These are phyloP conservation scores for Meta bourneti DNA, from an alignment of 2,888 invertebrate species.

Conservation along the genomic window DNA sequence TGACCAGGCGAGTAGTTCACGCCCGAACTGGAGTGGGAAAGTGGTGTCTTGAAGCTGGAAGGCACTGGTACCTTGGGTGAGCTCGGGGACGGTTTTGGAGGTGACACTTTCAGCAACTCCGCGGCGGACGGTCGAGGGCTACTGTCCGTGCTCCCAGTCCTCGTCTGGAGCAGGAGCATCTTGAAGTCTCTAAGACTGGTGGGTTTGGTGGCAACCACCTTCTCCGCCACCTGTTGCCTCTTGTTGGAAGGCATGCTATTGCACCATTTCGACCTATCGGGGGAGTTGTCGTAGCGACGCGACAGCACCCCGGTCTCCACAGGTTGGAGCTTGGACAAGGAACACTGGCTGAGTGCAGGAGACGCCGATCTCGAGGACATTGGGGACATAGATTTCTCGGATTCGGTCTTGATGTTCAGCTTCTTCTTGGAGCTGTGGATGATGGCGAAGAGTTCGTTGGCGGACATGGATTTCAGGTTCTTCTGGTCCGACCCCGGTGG, in stretches of 20 bases:
- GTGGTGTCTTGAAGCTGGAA: slow-evolving; percentile 69
- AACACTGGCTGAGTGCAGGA: slow-evolving; percentile 52
- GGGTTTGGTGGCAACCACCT: slow-evolving; percentile 82
- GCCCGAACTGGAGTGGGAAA: slow-evolving; percentile 85
- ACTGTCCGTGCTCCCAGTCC: slow-evolving; percentile 76
- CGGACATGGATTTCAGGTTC: slow-evolving; percentile 74
- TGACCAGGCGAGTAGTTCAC: slow-evolving; percentile 55
- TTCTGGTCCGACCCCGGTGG: background rate
- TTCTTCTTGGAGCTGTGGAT: slow-evolving; percentile 79
- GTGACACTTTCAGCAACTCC: slow-evolving; percentile 78
- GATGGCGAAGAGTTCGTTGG: slow-evolving; percentile 78
- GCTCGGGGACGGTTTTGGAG: slow-evolving; percentile 57
- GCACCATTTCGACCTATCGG: slow-evolving; percentile 69
- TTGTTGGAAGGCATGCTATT: slow-evolving; percentile 58
- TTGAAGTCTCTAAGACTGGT: slow-evolving; percentile 93
- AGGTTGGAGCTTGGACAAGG: slow-evolving; percentile 44
- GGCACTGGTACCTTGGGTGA: slow-evolving; percentile 47
- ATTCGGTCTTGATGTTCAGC: slow-evolving; percentile 78
- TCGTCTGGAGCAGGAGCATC: slow-evolving; percentile 82
- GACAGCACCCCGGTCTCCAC: slow-evolving; percentile 72
- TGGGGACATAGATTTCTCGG: slow-evolving; percentile 77
- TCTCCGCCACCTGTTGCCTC: slow-evolving; percentile 78
- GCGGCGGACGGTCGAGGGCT: slow-evolving; percentile 78
- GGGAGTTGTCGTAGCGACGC: slow-evolving; percentile 15
- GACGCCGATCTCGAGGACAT: slow-evolving; percentile 77